phyloP scores from a whole-genome alignment of 2,113 vertebrate species.

The Edolisoma coerulescens region DNA sequence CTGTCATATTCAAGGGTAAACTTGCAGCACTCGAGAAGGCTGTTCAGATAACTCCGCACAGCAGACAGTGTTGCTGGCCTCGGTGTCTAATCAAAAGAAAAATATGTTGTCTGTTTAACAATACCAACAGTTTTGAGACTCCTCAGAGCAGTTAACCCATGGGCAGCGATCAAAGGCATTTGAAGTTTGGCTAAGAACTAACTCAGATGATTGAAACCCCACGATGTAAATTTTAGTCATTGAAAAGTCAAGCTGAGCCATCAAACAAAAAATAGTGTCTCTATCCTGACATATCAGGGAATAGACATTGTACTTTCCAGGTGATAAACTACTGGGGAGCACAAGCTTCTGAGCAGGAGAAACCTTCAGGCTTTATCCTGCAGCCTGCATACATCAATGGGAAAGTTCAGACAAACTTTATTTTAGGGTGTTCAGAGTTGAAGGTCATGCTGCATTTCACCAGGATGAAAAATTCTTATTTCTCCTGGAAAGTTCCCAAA shows the following conservation, averaged over 20 bases:
- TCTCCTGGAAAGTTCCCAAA: neutral
- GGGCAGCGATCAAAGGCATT: constrained; percentile 21
- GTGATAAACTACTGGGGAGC: constrained; percentile 17
- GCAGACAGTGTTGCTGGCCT: constrained; percentile 59
- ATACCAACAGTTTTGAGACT: constrained; percentile 16
- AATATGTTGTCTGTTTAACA: constrained; percentile 68
- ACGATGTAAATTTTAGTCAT: constrained; percentile 27
- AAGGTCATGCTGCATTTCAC: neutral
- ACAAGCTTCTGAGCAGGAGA: neutral
- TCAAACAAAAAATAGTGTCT: constrained; percentile 16
- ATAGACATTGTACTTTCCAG: neutral
- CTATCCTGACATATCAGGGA: constrained; percentile 18
- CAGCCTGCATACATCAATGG: neutral
- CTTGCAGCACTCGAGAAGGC: neutral
- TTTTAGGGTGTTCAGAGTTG: neutral
- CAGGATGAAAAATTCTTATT: neutral
- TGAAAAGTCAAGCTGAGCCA: constrained; percentile 31
- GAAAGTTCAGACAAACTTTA: neutral
- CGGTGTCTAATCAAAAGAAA: constrained; percentile 53
- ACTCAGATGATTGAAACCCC: neutral
- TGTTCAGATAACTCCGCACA: constrained; percentile 35
- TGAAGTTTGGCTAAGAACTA: neutral
- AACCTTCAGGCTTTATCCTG: neutral
- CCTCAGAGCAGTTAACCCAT: neutral
- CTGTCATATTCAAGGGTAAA: constrained; percentile 75